A percentile compares a stretch with the other conserved stretches of the same genome.
These are phyloP conservation scores for Meghimatium bilineatum DNA, from an alignment of 2,888 invertebrate species.

Conservation along the genomic window DNA sequence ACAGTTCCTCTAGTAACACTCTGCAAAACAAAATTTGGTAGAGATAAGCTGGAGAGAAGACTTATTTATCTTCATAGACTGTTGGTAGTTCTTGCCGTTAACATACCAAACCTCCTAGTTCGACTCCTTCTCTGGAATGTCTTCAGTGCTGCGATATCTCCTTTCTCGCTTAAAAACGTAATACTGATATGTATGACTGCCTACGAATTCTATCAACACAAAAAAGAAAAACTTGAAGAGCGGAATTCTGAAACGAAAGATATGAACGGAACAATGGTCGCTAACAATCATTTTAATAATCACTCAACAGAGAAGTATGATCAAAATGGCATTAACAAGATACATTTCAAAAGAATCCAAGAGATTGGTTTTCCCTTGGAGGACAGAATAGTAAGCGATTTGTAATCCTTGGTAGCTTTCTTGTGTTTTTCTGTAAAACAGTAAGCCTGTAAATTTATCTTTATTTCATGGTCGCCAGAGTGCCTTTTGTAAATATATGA, in stretches of 20 bases:
- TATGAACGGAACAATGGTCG: neutral
- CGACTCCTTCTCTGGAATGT: slow-evolving; percentile 80
- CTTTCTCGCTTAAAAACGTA: slow-evolving; percentile 81
- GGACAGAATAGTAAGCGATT: too few relatives aligned
- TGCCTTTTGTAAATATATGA: too few relatives aligned
- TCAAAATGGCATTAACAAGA: too few relatives aligned
- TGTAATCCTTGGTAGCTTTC: too few relatives aligned
- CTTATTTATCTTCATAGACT: slow-evolving; percentile 55
- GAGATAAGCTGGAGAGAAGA: slow-evolving; percentile 63
- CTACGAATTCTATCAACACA: slow-evolving; percentile 65
- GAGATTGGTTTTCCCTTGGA: too few relatives aligned
- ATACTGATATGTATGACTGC: slow-evolving; percentile 79
- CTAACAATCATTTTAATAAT: neutral
- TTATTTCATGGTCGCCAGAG: too few relatives aligned
- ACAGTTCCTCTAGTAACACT: slow-evolving; percentile 80
- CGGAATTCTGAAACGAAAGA: neutral
- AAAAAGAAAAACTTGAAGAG: slow-evolving; percentile 42
- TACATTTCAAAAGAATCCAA: too few relatives aligned
- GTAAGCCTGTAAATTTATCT: too few relatives aligned
- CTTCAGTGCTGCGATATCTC: slow-evolving; percentile 78
- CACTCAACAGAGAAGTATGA: neutral
- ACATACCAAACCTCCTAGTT: slow-evolving; percentile 80
- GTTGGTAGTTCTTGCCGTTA: slow-evolving; percentile 58
- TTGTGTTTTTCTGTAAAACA: too few relatives aligned
- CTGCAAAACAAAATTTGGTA: slow-evolving; percentile 78